Evolutionary conservation across 1,140 invertebrate species (phyloP).

Genomic region (Xylocopa sonorina): DNA sequence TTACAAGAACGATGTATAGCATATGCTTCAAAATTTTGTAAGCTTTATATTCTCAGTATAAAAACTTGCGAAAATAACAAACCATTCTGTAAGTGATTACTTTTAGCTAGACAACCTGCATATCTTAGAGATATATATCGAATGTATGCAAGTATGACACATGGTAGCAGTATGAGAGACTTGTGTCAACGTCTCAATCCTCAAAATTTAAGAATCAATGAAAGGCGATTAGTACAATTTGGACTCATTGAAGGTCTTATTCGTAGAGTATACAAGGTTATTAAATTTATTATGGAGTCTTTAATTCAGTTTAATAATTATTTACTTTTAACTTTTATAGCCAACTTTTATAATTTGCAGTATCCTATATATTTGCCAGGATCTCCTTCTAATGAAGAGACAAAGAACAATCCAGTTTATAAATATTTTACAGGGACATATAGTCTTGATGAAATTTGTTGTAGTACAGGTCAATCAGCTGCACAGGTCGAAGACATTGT

Average conservation of each 20-base stretch:
- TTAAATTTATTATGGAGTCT: not conserved
- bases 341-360: conserved; percentile 57
- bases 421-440: conserved; percentile 90
- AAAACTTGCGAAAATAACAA: not conserved
- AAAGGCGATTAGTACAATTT: conserved; percentile 95
- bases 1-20: conserved; percentile 90
- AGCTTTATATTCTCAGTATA: conserved; percentile 17
- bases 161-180: conserved; percentile 92
- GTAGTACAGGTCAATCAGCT: conserved; percentile 89
- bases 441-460: conserved; percentile 95
- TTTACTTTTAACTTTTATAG: conserved; percentile 24
- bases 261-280: conserved; percentile 89
- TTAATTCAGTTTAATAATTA: conserved; percentile 2
- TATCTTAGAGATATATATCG: conserved; percentile 88
- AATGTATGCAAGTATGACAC: conserved; percentile 91
- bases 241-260: conserved; percentile 93
- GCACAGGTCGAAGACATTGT: conserved; percentile 93
- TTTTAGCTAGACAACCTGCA: conserved; percentile 79
- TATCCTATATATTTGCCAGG: conserved; percentile 81
- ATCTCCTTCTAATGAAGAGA: conserved; percentile 69
- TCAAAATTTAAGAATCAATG: conserved; percentile 88
- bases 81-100: conserved; percentile 4
- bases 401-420: conserved; percentile 74
- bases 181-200: conserved; percentile 92
- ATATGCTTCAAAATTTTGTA: conserved; percentile 87